Base-by-base conservation (phyloP, 2,113 vertebrate species). In the Vireo altiloquus region DNA sequence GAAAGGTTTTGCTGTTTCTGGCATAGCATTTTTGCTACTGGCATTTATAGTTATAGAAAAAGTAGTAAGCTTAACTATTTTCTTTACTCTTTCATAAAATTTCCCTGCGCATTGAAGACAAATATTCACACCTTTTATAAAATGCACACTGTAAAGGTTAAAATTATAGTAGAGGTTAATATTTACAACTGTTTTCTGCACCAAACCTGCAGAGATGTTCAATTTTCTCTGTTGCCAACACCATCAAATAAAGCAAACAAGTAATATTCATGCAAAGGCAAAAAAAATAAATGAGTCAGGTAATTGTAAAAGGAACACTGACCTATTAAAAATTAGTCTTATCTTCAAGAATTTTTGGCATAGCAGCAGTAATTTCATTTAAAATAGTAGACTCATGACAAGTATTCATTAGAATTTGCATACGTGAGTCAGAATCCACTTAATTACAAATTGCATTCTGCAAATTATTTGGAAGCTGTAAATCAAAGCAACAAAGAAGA, bases 321-420 rank as follows among this genome's bases (percentile, higher is more conserved):
- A 94, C 81, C 92, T 97, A 97, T 95, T 97, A 96, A 97, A 96
- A 97, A 97, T 96, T 89, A 71, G 80, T 95, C 94, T 97, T 92
- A 97, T 97, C 83, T 96, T 97, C 96, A 96, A 96, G 84, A 96
- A 95, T 95, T 95, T 96, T 95, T 75, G 96, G 66, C 60, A 81
- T 56, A 95, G 74, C 54, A 77, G 78, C 95, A 94, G 59, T 83
- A 92, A 95, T 70, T 54, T 82, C 95, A 97, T 96, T 97, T 97
- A 97, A 98, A 98, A 97, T 97, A 95, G 89, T 93, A 96, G 91
- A 95, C 96, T 95, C 93, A 94, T 95, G 92, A 97, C 90, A 97
- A 97, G 92, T 90, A 95, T 84, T 97, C 93, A 97, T 98, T 98
- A 96, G 53, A 95, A 97, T 98, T 97, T 98, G 95, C 96, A 97